phyloP scores from a whole-genome alignment of 2,797 vertebrate species.

The Bovichtus diacanthus region DNA sequence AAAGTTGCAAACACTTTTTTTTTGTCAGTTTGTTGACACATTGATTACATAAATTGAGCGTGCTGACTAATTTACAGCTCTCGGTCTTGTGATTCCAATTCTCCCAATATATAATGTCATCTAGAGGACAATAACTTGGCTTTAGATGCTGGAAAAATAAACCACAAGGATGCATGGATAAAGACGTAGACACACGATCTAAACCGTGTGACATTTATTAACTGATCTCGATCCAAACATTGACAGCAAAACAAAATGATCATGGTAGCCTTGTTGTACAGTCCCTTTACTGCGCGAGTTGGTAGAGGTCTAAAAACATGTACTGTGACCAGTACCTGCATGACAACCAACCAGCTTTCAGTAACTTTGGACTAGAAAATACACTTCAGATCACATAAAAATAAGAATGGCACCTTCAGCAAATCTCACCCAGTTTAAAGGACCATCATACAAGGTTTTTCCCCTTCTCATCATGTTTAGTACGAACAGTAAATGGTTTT shows the following conservation, averaged over 20 bases:
- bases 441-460: constrained; percentile 19
- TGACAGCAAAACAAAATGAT: constrained; percentile 46
- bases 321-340: constrained; percentile 2
- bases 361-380: constrained; percentile 9
- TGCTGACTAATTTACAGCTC: constrained; percentile 16
- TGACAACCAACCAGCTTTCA: constrained; percentile 5
- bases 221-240: constrained; percentile 48
- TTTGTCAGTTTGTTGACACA: not conserved
- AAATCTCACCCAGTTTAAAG: constrained; percentile 31
- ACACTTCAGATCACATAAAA: constrained; percentile 19
- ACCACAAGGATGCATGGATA: not conserved
- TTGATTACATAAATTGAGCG: not conserved
- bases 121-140: not conserved
- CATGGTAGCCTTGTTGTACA: constrained; percentile 15
- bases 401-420: constrained; percentile 29
- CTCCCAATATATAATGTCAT: not conserved
- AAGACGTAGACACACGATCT: constrained; percentile 21
- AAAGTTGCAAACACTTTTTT: not conserved
- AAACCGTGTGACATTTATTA: constrained; percentile 69
- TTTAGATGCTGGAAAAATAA: not conserved
- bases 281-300: not conserved
- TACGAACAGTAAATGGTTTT: not conserved
- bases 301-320: constrained; percentile 4
- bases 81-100: not conserved
- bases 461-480: not conserved